Base-by-base conservation (phyloP, 2,888 invertebrate genomes). In the Lasius fuliginosus region DNA sequence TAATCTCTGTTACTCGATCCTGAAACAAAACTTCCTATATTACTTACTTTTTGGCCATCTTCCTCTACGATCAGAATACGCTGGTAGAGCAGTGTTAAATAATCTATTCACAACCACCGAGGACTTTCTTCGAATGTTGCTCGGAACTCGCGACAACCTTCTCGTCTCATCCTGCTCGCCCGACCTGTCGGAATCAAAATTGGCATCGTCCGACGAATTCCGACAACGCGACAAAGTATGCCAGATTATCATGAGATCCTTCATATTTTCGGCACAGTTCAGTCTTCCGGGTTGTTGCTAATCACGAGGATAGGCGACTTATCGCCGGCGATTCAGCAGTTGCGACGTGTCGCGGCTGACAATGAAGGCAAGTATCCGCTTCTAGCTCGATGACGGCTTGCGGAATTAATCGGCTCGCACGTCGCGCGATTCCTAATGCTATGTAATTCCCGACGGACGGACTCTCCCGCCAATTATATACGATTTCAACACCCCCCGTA, bases 181-280 rank as follows among this genome's bases (percentile, higher is more conserved):
- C 8, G 74, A 64, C 18, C 27, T 49, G 8, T 90, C 87, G 56
- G 30, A 11, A 65, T 79, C 86, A 6, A 84, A 75, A 67, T 86
- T 90, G 1, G 85, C 94, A 91, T 95, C 96, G 65, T 96, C 96
- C 40, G 95, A 95, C 49, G 96, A 96, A 49, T 46, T 60, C 23
- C 95, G 95, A 77, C 96, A 95, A 3, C 96, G 95, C 69, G 96
- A 93, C 53, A 96, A 94, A 46, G 95, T 94, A 74, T 95, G 95
- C 96, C 96, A 97, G 89, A 96, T 96, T 94, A 96, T 96, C 89
- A 95, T 95, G 27, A 97, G 93, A 89, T 97, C 97, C 95, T 97
- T 97, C 97, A 97, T 97, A 89, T 15, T 97, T 89, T 4, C 84
- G 9, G 23, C 75, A 79, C 60, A 36, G 6, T 75, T 68, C 30